These are phyloP conservation scores for Pseudorasbora parva DNA, from an alignment of 2,113 vertebrate genomes.

Conservation along the genomic window DNA sequence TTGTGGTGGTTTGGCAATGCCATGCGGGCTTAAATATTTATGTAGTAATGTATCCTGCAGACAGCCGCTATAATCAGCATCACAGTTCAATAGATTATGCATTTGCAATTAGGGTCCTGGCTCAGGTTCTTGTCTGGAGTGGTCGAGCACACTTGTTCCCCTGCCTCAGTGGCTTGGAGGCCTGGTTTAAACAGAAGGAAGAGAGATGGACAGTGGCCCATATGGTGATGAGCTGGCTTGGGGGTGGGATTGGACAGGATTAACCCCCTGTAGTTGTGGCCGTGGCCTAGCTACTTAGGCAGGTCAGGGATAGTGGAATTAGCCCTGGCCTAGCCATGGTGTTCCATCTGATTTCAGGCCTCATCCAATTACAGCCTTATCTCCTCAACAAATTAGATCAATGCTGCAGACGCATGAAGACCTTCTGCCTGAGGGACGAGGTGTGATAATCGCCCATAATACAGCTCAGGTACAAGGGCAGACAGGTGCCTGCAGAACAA, in stretches of 20 bases:
- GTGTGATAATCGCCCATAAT: slow-evolving; percentile 72
- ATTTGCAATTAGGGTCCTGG: slow-evolving; percentile 10
- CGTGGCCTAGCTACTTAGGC: slow-evolving; percentile 72
- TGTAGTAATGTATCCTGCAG: background rate
- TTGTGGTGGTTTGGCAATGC: background rate
- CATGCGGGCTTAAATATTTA: slow-evolving; percentile 9
- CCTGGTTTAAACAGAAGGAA: background rate
- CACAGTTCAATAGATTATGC: slow-evolving; percentile 14
- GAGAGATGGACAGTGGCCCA: slow-evolving; percentile 57
- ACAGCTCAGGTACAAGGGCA: slow-evolving; percentile 65
- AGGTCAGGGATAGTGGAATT: slow-evolving; percentile 80
- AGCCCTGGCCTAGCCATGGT: slow-evolving; percentile 69
- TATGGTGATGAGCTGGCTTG: slow-evolving; percentile 48
- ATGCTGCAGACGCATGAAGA: slow-evolving; percentile 69
- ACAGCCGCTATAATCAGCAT: slow-evolving; percentile 18
- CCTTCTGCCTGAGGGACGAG: slow-evolving; percentile 65
- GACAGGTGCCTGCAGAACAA: slow-evolving; percentile 62
- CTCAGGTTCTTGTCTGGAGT: background rate
- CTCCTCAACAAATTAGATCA: slow-evolving; percentile 80
- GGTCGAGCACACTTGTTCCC: background rate
- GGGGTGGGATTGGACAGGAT: slow-evolving; percentile 79
- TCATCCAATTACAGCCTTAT: slow-evolving; percentile 85
- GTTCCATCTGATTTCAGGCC: slow-evolving; percentile 78
- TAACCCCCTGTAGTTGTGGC: slow-evolving; percentile 78
- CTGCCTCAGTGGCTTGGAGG: background rate